These are phyloP conservation scores for Parnassius orleans DNA, from an alignment of 2,888 invertebrate species.

Conservation along the genomic window DNA sequence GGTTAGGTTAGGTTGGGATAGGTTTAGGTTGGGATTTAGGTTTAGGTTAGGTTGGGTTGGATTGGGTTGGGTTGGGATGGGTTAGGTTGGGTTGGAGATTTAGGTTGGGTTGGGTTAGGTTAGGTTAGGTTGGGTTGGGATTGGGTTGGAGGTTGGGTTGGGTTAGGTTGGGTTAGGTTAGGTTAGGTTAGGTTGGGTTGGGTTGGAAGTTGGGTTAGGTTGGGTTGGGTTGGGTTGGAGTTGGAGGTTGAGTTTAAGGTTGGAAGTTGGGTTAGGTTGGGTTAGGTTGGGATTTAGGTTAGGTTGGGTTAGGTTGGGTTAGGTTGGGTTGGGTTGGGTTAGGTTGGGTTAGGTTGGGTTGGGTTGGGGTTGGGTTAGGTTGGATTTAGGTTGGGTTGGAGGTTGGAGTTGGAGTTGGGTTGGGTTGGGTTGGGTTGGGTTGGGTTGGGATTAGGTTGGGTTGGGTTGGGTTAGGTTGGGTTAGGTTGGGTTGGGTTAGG, in stretches of 20 bases:
- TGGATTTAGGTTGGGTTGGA: neutral
- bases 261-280: neutral
- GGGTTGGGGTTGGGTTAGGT: neutral
- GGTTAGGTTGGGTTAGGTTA: neutral
- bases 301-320: neutral
- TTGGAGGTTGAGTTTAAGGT: neutral
- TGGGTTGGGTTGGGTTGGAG: slow-evolving; percentile 3
- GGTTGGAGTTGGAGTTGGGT: neutral
- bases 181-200: slow-evolving; percentile 16
- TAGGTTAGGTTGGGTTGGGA: no score
- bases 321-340: neutral
- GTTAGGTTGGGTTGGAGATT: no score
- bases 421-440: slow-evolving; percentile 16
- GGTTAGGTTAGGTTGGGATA: no score
- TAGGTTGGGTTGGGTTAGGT: no score
- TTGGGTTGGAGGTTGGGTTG: neutral
- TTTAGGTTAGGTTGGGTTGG: neutral
- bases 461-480: slow-evolving; percentile 29
- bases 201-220: no score
- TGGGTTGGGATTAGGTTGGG: slow-evolving; percentile 27
- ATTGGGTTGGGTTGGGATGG: neutral
- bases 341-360: neutral
- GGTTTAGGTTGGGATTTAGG: no score
- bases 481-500: slow-evolving; percentile 31
- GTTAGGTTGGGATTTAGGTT: neutral